Percentiles rank a stretch among this genome's conserved stretches.
These are phyloP conservation scores for Neodiprion virginianus DNA, from an alignment of 1,140 invertebrate genomes.

Conservation along the genomic window DNA sequence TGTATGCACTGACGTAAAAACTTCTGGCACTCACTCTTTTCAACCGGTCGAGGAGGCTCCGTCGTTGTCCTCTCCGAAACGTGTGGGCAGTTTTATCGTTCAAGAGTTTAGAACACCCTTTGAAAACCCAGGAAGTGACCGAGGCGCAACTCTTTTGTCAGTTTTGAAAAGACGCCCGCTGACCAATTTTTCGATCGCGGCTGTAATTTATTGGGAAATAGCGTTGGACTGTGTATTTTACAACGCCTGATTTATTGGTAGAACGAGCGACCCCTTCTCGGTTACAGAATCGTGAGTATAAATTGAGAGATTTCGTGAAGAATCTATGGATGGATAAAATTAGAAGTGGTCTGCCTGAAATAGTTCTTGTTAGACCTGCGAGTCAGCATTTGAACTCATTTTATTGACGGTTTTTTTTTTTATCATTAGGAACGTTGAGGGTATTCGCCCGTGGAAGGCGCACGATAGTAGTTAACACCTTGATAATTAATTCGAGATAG, in stretches of 20 bases:
- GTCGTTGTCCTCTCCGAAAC: not conserved
- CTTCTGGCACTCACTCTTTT: too few species aligned
- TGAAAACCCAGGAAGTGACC: slow-evolving; percentile 2
- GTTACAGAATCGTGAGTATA: too few species aligned
- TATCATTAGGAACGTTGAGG: not conserved
- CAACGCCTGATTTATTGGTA: not conserved
- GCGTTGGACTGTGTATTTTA: not conserved
- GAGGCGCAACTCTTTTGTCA: not conserved
- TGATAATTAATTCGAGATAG: not conserved
- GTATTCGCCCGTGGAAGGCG: not conserved
- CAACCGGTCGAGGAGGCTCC: not conserved
- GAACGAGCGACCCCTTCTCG: too few species aligned
- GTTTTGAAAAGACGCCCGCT: not conserved
- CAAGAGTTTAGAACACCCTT: not conserved
- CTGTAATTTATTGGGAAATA: not conserved
- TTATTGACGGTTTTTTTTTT: not conserved
- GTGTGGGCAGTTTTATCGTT: slow-evolving; percentile 1
- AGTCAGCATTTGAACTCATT: too few species aligned
- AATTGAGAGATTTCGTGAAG: too few species aligned
- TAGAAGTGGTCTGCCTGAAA: too few species aligned
- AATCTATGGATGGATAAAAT: too few species aligned
- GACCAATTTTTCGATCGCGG: not conserved
- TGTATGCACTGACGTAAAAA: too few species aligned
- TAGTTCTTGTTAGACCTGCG: too few species aligned
- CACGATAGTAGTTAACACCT: not conserved